phyloP scores from a whole-genome alignment of 2,797 vertebrate species.

The Tenualosa ilisha region DNA sequence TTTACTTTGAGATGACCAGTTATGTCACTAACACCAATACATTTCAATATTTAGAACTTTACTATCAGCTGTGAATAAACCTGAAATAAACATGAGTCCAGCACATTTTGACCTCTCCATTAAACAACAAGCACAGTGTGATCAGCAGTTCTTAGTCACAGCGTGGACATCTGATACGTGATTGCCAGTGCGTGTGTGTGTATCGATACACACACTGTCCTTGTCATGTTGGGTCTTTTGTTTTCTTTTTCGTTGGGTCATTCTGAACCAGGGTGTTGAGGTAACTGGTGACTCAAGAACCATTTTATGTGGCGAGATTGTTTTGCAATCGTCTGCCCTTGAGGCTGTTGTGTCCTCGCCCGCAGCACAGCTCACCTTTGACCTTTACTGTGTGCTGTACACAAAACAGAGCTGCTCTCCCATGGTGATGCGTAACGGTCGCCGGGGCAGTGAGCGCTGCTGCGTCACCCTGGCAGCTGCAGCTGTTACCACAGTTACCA shows the following conservation, averaged over 20 bases:
- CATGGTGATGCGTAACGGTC: conserved; percentile 20
- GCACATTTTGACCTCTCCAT: background rate
- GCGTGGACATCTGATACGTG: background rate
- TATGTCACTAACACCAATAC: background rate
- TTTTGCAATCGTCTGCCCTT: background rate
- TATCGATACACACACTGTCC: background rate
- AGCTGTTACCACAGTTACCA: conserved; percentile 12
- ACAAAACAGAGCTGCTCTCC: conserved; percentile 31
- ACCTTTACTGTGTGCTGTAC: conserved; percentile 32
- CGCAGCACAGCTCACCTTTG: conserved; percentile 18
- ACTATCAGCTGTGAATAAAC: background rate
- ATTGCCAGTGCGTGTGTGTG: background rate
- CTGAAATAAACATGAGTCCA: background rate
- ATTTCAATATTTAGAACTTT: background rate
- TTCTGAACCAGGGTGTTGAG: background rate
- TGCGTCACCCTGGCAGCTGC: background rate
- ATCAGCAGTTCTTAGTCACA: background rate
- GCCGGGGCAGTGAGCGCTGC: background rate
- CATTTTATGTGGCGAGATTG: background rate
- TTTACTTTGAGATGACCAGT: background rate
- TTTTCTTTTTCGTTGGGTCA: background rate
- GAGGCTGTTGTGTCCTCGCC: conserved; percentile 1
- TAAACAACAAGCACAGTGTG: background rate
- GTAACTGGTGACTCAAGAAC: background rate
- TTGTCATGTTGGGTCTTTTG: background rate